These are phyloP conservation scores for Dromococcyx pavoninus DNA, from an alignment of 2,797 vertebrate species.

Conservation along the genomic window DNA sequence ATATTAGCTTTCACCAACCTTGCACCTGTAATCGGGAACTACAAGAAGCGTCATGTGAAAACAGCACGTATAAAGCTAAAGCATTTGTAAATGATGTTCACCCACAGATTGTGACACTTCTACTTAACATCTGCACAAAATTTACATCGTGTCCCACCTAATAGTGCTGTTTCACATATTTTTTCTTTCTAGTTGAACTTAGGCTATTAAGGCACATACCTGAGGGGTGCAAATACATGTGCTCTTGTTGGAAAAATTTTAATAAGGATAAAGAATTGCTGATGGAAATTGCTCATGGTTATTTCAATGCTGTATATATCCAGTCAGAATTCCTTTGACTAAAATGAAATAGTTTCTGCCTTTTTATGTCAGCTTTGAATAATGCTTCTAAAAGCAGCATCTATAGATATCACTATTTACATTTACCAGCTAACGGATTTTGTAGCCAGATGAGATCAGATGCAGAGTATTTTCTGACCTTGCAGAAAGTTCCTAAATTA, in stretches of 20 bases:
- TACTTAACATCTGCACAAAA: neutral
- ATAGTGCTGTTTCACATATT: neutral
- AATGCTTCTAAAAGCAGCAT: neutral
- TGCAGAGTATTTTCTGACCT: neutral
- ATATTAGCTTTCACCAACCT: neutral
- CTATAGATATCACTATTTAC: neutral
- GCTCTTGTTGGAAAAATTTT: neutral
- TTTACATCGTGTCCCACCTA: neutral
- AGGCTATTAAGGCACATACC: neutral
- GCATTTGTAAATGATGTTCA: neutral
- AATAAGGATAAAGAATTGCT: neutral
- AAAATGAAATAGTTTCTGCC: neutral
- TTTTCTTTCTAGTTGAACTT: neutral
- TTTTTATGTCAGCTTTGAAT: neutral
- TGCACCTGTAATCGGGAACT: neutral
- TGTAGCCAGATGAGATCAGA: neutral
- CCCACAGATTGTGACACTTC: neutral
- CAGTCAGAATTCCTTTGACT: neutral
- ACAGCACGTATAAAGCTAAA: neutral
- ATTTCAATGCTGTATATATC: neutral
- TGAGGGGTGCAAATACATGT: neutral
- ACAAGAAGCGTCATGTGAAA: neutral
- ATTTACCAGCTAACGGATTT: neutral
- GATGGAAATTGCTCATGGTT: neutral
- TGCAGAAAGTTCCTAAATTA: neutral